phyloP scores from a whole-genome alignment of 2,888 invertebrate species.

The Ennomos erosarius region DNA sequence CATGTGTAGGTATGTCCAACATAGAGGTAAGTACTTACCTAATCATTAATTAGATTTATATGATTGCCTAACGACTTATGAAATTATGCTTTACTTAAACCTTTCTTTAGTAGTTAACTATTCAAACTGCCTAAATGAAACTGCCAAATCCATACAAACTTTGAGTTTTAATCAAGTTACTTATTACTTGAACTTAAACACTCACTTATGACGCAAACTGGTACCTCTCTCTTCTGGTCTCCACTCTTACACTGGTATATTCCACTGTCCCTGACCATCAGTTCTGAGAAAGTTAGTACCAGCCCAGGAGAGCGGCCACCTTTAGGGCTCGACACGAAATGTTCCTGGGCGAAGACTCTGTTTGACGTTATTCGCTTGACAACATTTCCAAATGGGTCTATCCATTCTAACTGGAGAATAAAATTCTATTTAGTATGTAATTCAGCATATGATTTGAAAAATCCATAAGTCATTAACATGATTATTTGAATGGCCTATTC shows the following conservation, averaged over 20 bases:
- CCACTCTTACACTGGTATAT: constrained; percentile 66
- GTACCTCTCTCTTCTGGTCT: constrained; percentile 45
- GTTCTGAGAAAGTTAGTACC: constrained; percentile 54
- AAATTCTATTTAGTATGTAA: not conserved
- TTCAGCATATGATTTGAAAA: too few relatives aligned
- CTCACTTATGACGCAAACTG: constrained; percentile 71
- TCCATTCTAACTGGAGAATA: constrained; percentile 65
- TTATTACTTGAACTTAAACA: constrained; percentile 9
- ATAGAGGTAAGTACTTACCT: too few relatives aligned
- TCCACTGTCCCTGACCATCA: constrained; percentile 62
- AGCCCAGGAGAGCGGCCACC: constrained; percentile 52
- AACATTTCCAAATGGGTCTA: constrained; percentile 56
- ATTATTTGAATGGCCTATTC: too few relatives aligned
- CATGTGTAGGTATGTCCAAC: too few relatives aligned
- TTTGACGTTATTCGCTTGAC: constrained; percentile 52
- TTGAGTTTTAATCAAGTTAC: too few relatives aligned
- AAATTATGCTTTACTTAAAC: too few relatives aligned
- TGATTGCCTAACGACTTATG: too few relatives aligned
- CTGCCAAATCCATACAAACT: too few relatives aligned
- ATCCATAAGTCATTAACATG: too few relatives aligned
- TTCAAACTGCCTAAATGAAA: too few relatives aligned
- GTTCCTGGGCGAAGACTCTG: constrained; percentile 63
- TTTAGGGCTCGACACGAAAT: constrained; percentile 48
- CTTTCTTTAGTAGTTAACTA: too few relatives aligned
- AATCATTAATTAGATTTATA: too few relatives aligned